Conservation (phyloP, 2,797 vertebrate species). For the Anguilla anguilla region DNA sequence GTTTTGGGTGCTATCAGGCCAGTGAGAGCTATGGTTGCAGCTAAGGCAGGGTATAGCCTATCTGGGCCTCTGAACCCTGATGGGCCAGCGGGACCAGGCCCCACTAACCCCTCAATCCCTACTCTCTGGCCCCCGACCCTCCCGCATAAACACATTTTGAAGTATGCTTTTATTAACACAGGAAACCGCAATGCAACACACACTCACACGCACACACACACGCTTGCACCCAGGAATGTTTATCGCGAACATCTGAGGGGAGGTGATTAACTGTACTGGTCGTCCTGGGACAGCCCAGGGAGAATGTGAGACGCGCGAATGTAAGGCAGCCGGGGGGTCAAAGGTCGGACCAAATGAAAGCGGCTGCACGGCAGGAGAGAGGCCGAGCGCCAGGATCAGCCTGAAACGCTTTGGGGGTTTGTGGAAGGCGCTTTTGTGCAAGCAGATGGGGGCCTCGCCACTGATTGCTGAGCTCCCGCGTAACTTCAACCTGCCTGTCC, state of each 20-base stretch:
- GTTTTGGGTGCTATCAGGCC: conserved; percentile 26
- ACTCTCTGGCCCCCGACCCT: background rate
- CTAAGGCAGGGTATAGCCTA: background rate
- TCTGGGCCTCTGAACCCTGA: background rate
- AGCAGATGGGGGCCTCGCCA: background rate
- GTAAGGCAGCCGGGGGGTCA: background rate
- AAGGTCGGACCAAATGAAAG: background rate
- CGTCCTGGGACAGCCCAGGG: background rate
- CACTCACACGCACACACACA: background rate
- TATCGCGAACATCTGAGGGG: background rate
- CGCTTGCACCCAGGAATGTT: background rate
- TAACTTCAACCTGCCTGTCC: conserved; percentile 60
- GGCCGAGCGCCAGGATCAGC: background rate
- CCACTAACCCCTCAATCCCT: background rate
- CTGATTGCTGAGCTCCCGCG: conserved; percentile 27
- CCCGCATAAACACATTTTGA: background rate
- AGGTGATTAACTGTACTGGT: background rate
- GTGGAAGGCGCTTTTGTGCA: background rate
- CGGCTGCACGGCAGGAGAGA: background rate
- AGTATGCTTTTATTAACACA: background rate
- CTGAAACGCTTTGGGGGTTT: background rate
- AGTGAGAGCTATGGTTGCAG: background rate
- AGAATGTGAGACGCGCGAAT: background rate
- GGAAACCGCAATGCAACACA: background rate
- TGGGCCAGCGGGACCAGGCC: background rate